A percentile compares a stretch with the other conserved stretches of the same genome.
Conservation (phyloP, 2,888 invertebrate species). For the Sesamia inferens region DNA sequence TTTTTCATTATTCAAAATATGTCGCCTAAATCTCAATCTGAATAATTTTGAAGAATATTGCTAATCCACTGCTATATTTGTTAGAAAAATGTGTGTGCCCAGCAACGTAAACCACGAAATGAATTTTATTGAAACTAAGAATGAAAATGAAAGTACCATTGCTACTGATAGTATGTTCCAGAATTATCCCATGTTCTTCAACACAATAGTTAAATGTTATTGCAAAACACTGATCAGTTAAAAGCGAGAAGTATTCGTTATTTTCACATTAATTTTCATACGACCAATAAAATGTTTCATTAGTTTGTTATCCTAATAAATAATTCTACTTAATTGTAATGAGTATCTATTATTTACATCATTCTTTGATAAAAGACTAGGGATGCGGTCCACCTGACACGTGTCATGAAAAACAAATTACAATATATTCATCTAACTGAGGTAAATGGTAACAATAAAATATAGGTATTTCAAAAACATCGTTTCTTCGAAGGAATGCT, state of each 20-base stretch:
- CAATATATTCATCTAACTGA: slow-evolving; percentile 37
- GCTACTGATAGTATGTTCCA: too few species aligned
- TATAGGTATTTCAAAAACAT: slow-evolving; percentile 9
- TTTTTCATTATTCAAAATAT: too few species aligned
- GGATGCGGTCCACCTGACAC: slow-evolving; percentile 69
- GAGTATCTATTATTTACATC: slow-evolving; percentile 89
- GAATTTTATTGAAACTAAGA: too few species aligned
- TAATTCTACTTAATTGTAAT: slow-evolving; percentile 86
- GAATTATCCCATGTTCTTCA: neutral
- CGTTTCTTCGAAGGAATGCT: neutral
- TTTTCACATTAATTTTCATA: slow-evolving; percentile 73
- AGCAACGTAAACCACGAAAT: too few species aligned
- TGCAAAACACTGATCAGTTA: slow-evolving; percentile 65
- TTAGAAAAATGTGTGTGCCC: too few species aligned
- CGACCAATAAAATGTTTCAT: slow-evolving; percentile 77
- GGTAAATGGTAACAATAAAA: slow-evolving; percentile 28
- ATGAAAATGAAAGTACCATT: too few species aligned
- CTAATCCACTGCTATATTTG: too few species aligned
- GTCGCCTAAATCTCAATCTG: too few species aligned
- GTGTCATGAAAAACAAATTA: slow-evolving; percentile 58
- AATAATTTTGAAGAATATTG: too few species aligned
- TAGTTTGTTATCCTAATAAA: slow-evolving; percentile 82
- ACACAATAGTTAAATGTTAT: slow-evolving; percentile 53
- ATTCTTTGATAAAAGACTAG: slow-evolving; percentile 86
- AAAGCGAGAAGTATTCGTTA: slow-evolving; percentile 70